Conservation (phyloP, 2,888 invertebrate genomes). For the Mimachlamys varia region DNA sequence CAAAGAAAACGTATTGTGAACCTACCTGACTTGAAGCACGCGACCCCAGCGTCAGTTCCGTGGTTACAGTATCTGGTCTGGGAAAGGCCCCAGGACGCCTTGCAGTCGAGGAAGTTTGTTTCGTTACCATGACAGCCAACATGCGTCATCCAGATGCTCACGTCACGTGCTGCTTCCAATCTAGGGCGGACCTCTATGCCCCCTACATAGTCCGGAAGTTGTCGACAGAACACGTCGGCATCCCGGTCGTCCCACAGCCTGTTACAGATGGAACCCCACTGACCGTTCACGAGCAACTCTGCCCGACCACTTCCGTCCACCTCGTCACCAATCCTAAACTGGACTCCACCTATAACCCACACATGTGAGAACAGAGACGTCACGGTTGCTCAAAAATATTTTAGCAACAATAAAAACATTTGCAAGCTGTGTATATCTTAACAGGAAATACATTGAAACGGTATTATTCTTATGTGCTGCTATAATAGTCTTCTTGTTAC, state of each 20-base stretch:
- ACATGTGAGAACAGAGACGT: neutral
- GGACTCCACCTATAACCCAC: conserved; percentile 62
- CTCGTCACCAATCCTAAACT: conserved; percentile 63
- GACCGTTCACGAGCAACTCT: conserved; percentile 68
- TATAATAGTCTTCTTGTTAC: too few species aligned
- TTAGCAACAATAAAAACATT: neutral
- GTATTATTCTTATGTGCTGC: too few species aligned
- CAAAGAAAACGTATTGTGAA: neutral
- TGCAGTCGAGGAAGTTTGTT: conserved; percentile 86
- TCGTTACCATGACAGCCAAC: conserved; percentile 88
- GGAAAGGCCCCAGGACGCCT: conserved; percentile 62
- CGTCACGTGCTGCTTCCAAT: conserved; percentile 46
- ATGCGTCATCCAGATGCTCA: conserved; percentile 86
- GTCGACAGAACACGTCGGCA: conserved; percentile 69
- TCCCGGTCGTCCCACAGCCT: conserved; percentile 61
- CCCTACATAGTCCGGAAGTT: conserved; percentile 59
- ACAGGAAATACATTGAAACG: too few species aligned
- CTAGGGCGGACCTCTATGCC: conserved; percentile 58
- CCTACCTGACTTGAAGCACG: conserved; percentile 68
- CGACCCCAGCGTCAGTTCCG: conserved; percentile 64
- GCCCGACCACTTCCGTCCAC: conserved; percentile 62
- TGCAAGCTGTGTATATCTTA: too few species aligned
- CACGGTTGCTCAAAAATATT: neutral
- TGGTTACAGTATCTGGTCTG: conserved; percentile 58
- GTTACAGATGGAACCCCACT: conserved; percentile 65